These are phyloP conservation scores for Phytoseiulus persimilis DNA, from an alignment of 2,888 invertebrate genomes.

Conservation along the genomic window DNA sequence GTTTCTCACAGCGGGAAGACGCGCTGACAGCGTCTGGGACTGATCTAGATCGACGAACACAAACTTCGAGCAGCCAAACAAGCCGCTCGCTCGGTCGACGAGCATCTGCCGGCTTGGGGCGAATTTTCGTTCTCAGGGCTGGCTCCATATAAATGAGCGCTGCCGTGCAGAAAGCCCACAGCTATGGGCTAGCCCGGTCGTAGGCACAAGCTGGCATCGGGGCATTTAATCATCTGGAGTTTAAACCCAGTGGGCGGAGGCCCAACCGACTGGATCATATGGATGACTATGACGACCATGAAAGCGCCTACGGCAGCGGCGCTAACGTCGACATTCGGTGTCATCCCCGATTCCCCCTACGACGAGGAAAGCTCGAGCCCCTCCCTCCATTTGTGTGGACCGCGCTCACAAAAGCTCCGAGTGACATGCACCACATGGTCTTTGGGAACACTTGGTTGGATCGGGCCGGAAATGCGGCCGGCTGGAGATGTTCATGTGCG, in stretches of 20 bases:
- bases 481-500: too few species aligned
- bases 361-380: neutral
- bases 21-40: neutral
- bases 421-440: neutral
- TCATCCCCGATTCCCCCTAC: neutral
- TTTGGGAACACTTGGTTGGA: neutral
- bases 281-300: neutral
- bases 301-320: neutral
- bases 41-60: conserved; percentile 5
- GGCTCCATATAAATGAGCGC: neutral
- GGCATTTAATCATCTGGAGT: neutral
- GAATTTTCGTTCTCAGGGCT: neutral
- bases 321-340: too few species aligned
- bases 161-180: neutral
- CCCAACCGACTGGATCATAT: neutral
- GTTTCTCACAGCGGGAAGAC: neutral
- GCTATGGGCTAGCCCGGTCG: neutral
- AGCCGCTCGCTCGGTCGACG: neutral
- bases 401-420: neutral
- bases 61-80: neutral
- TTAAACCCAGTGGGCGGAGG: conserved; percentile 5
- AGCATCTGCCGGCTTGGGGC: conserved; percentile 5
- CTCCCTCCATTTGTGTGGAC: neutral
- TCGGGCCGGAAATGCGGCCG: too few species aligned
- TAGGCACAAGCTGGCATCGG: neutral